Evolutionary conservation across 2,797 vertebrate species (phyloP), one percentile per base, ranked within the genome.

Genomic region (Eurystomus glaucurus): DNA sequence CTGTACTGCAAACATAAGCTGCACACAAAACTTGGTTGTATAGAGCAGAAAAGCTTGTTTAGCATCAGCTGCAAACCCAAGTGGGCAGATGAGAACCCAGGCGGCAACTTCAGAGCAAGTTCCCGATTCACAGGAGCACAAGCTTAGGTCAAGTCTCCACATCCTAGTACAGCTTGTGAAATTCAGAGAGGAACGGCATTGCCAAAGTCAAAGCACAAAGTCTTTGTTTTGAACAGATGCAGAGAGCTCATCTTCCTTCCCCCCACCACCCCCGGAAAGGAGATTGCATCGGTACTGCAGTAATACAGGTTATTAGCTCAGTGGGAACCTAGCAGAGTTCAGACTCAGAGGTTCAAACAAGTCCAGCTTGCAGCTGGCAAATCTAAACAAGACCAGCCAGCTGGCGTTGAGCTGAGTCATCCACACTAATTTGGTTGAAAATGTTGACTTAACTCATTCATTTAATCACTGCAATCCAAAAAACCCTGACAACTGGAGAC

Each of bases 281-380:
- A 14, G 68, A 57, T 57, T 79, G 79, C 90, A 68, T 78, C 39
- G 41, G 41, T 58, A 39, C 45, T 9, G 2, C 66, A 60, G 71
- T 25, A 61, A 62, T 26, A 51, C 39, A 80, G 85, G 90, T 91
- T 90, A 62, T 88, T 91, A 66, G 79, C 93, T 87, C 88, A 76
- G 82, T 62, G 70, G 79, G 88, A 83, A 91, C 66, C 62, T 61
- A 54, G 23, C 75, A 65, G 85, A 60, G 91, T 76, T 96, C 94
- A 81, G 35, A 35, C 60, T 18, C 41, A 15, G 39, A 72, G 79
- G 85, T 85, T 92, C 91, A 91, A 81, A 39, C 54, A 31, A 90
- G 91, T 65, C 90, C 83, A 68, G 93, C 66, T 88, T 96, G 90
- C 94, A 95, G 95, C 93, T 95, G 95, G 97, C 90, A 95, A 90